These are phyloP conservation scores for Thaleichthys pacificus DNA, from an alignment of 2,797 vertebrate genomes.

Conservation along the genomic window DNA sequence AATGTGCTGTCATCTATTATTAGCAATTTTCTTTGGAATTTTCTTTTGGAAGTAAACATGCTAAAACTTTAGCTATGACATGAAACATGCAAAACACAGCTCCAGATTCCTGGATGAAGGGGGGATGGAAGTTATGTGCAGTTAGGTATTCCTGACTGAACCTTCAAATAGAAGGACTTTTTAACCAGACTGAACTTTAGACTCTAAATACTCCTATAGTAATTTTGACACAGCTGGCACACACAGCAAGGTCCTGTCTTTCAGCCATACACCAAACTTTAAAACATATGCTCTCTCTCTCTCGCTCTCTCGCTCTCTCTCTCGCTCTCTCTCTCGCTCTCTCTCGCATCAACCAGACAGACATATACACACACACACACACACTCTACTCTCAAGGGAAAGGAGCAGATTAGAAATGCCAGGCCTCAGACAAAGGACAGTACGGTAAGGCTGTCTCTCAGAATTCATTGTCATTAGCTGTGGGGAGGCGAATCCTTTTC, in stretches of 20 bases:
- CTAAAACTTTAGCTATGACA: constrained; percentile 14
- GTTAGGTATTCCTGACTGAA: not conserved
- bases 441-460: constrained; percentile 55
- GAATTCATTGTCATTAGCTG: constrained; percentile 73
- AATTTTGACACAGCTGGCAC: no score
- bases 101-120: no score
- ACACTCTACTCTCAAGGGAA: constrained; percentile 55
- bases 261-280: not conserved
- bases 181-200: not conserved
- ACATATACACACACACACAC: constrained; percentile 26
- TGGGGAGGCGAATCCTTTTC: constrained; percentile 65
- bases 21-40: constrained; percentile 16
- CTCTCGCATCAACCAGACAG: not conserved
- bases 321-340: not conserved
- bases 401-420: constrained; percentile 64
- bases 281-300: not conserved
- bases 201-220: not conserved
- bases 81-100: constrained; percentile 7
- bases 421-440: constrained; percentile 54
- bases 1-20: constrained; percentile 8
- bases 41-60: constrained; percentile 15
- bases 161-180: not conserved
- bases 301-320: constrained; percentile 5
- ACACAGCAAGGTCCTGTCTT: not conserved
- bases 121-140: not conserved